Evolutionary conservation across 2,113 vertebrate genomes (phyloP).

Genomic region (Dissostichus mawsoni): DNA sequence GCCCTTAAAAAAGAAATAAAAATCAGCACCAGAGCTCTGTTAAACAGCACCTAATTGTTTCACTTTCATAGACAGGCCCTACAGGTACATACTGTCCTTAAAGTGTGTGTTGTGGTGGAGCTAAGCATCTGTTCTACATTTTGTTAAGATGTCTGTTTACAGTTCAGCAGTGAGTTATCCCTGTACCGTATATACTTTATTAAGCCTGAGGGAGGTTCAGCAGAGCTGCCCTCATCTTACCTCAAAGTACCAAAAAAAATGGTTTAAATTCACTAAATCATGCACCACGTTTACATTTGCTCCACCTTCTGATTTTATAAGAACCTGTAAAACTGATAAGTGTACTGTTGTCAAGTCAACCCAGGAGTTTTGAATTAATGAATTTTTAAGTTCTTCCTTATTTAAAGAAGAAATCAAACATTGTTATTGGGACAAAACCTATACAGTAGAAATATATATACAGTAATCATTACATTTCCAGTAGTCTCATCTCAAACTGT

Average conservation of each 20-base stretch:
- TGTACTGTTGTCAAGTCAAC: not conserved
- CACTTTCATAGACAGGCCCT: not conserved
- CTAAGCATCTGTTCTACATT: conserved; percentile 30
- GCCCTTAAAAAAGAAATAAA: not conserved
- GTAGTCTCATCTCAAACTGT: not conserved
- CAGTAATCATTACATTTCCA: not conserved
- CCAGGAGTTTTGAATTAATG: not conserved
- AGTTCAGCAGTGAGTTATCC: not conserved
- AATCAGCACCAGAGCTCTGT: not conserved
- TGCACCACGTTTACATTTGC: not conserved
- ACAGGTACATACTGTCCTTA: conserved; percentile 2
- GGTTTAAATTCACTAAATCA: not conserved
- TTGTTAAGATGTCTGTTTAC: conserved; percentile 3
- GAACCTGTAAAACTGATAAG: not conserved
- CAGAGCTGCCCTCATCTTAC: not conserved
- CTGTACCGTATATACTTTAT: not conserved
- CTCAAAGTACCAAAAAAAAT: not conserved
- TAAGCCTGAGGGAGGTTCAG: not conserved
- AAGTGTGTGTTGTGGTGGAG: not conserved
- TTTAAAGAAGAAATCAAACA: no score
- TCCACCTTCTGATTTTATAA: not conserved
- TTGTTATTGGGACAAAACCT: no score
- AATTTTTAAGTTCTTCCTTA: no score
- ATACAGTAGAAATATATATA: no score
- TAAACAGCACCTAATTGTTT: not conserved